Percentiles rank a stretch among this genome's conserved stretches.
Conservation (phyloP, 2,888 invertebrate species). For the Orthosia gothica region DNA sequence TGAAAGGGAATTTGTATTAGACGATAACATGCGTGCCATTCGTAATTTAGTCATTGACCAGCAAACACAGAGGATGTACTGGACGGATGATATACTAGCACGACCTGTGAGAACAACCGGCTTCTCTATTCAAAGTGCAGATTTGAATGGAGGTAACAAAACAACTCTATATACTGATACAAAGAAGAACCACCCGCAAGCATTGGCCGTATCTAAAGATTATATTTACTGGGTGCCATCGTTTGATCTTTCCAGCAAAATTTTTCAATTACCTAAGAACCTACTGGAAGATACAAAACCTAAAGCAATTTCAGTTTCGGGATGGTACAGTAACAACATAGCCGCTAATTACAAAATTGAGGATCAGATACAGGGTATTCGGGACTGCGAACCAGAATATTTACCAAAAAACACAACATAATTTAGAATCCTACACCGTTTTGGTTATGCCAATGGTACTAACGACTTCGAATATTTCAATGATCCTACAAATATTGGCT, state of each 20-base stretch:
- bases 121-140: background rate
- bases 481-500: no score
- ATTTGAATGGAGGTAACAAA: constrained; percentile 1
- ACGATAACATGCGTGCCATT: background rate
- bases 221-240: background rate
- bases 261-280: constrained; percentile 4
- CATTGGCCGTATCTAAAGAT: background rate
- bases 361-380: background rate
- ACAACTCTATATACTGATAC: background rate
- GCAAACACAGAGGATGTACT: constrained; percentile 1
- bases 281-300: background rate
- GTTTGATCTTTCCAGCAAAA: background rate
- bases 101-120: background rate
- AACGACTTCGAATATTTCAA: no score
- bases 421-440: no score
- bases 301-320: background rate
- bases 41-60: background rate
- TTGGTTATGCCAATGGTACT: no score
- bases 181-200: background rate
- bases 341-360: constrained; percentile 3
- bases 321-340: background rate
- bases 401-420: no score
- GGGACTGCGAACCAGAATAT: background rate
- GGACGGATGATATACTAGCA: background rate
- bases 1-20: background rate